Evolutionary conservation across 2,113 vertebrate species (phyloP).

Genomic region (chimpanzee (Pan troglodytes)): NHGRI_mPanTro3-v2.1_pri NC_072407.2:23240001-23240500

Average conservation of each 20-base stretch:
- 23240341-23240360: background rate
- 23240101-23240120: background rate
- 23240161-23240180: background rate
- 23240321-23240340: background rate
- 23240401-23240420: background rate
- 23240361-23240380: background rate
- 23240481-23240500: background rate
- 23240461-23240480: background rate
- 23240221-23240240: background rate
- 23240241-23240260: background rate
- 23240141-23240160: background rate
- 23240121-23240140: background rate
- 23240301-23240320: background rate
- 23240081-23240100: background rate
- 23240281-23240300: background rate
- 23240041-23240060: background rate
- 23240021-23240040: too few species aligned
- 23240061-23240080: background rate
- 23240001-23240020: too few species aligned
- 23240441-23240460: background rate
- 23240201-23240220: background rate
- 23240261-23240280: background rate
- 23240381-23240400: background rate
- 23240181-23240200: background rate
- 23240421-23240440: background rate